Conservation (phyloP, 2,797 vertebrate genomes). For the Poecilia picta region DNA sequence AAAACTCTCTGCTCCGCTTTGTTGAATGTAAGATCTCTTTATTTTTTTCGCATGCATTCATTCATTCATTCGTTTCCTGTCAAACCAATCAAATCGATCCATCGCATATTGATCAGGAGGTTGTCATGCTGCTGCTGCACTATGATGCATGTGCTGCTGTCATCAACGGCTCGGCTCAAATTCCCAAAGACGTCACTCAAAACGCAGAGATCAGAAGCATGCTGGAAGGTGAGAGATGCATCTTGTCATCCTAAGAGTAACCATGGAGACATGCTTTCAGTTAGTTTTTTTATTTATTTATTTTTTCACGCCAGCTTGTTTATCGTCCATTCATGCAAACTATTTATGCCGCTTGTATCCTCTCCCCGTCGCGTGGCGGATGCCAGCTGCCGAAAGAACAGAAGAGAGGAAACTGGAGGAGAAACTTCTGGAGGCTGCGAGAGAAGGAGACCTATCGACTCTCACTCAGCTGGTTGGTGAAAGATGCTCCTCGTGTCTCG, state of each 20-base stretch:
- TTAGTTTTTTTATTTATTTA: too few species aligned
- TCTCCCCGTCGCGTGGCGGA: slow-evolving; percentile 3
- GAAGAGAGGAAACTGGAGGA: slow-evolving; percentile 95
- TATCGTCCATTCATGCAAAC: not conserved
- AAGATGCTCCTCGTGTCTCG: not conserved
- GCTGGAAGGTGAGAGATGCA: slow-evolving; percentile 89
- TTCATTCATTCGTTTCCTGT: slow-evolving; percentile 51
- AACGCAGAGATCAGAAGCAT: slow-evolving; percentile 91
- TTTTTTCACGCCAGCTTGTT: slow-evolving; percentile 4
- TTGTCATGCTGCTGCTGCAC: slow-evolving; percentile 94
- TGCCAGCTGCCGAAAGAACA: slow-evolving; percentile 91
- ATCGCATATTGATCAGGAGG: slow-evolving; percentile 84
- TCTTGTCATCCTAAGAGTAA: slow-evolving; percentile 11
- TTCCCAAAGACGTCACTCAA: slow-evolving; percentile 91
- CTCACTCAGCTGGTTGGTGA: slow-evolving; percentile 86
- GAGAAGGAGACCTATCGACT: slow-evolving; percentile 87
- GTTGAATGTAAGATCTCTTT: slow-evolving; percentile 28
- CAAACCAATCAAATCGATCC: slow-evolving; percentile 42
- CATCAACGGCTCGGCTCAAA: slow-evolving; percentile 94
- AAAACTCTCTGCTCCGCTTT: slow-evolving; percentile 10
- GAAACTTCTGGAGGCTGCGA: slow-evolving; percentile 87
- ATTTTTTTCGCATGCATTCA: slow-evolving; percentile 62
- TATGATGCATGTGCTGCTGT: slow-evolving; percentile 88
- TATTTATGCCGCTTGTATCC: not conserved
- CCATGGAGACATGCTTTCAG: slow-evolving; percentile 2